These are phyloP conservation scores for Cremastinae sp. DNA, from an alignment of 2,888 invertebrate genomes.

Conservation along the genomic window DNA sequence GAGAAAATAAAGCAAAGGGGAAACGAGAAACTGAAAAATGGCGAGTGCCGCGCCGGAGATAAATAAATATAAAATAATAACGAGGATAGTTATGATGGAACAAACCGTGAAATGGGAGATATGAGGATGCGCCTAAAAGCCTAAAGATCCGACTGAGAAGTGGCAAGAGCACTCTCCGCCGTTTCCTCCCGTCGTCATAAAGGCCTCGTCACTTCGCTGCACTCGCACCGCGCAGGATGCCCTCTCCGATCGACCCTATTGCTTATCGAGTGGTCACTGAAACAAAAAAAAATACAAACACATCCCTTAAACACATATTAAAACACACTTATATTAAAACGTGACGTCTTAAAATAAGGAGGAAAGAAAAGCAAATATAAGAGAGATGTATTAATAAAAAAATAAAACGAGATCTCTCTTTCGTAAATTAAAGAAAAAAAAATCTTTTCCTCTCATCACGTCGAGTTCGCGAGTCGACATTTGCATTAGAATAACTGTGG, in stretches of 20 bases:
- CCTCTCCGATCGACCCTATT: constrained; percentile 84
- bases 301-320: neutral
- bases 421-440: too few relatives aligned
- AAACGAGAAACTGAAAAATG: neutral
- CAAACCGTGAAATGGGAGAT: constrained; percentile 30
- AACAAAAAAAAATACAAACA: constrained; percentile 65
- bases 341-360: neutral
- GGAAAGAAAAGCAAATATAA: too few relatives aligned
- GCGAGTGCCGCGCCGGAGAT: neutral
- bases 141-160: constrained; percentile 78
- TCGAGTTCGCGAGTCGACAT: neutral
- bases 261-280: constrained; percentile 87
- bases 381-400: too few relatives aligned
- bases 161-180: constrained; percentile 78
- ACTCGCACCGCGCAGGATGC: constrained; percentile 74
- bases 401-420: too few relatives aligned
- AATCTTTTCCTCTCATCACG: neutral
- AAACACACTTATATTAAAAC: too few relatives aligned
- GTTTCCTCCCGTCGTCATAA: constrained; percentile 80
- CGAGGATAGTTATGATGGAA: constrained; percentile 8
- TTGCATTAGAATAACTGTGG: too few relatives aligned
- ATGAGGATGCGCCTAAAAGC: constrained; percentile 49
- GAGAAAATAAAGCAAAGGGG: neutral
- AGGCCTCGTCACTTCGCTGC: constrained; percentile 78
- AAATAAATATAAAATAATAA: neutral